A percentile compares a stretch with the other conserved stretches of the same genome.
Conservation (phyloP, 2,797 vertebrate genomes). For the Hylomyscus alleni region DNA sequence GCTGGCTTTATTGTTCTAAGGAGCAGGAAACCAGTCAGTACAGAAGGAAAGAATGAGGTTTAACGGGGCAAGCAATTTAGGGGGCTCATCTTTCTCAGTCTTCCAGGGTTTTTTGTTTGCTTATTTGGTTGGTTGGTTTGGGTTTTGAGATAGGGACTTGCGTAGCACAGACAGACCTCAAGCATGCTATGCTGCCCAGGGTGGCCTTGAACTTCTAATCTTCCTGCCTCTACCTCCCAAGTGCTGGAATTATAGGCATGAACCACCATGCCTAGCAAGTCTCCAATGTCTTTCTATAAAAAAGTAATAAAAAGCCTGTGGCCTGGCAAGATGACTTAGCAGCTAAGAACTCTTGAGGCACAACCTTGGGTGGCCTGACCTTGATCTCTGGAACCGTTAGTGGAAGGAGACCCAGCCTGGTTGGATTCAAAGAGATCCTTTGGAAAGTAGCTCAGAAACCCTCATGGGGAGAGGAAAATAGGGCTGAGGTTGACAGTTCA, state of each 20-base stretch:
- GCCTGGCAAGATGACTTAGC: background rate
- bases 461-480: background rate
- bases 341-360: background rate
- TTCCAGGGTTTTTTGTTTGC: conserved; percentile 4
- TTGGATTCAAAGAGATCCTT: conserved; percentile 11
- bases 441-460: background rate
- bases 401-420: background rate
- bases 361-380: background rate
- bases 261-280: background rate
- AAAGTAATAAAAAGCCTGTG: background rate
- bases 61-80: background rate
- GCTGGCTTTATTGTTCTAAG: background rate
- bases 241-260: background rate
- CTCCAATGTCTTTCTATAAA: background rate
- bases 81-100: conserved; percentile 1
- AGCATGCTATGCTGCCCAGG: too few species aligned
- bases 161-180: background rate
- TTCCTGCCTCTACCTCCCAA: background rate
- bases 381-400: background rate
- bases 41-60: background rate
- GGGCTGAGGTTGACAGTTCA: background rate
- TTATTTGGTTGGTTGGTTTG: background rate
- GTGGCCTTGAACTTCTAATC: background rate
- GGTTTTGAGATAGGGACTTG: background rate
- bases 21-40: background rate